Percentiles rank a stretch among this genome's conserved stretches.
Conservation (phyloP, 1,140 invertebrate genomes). For the Heterodera schachtii region DNA sequence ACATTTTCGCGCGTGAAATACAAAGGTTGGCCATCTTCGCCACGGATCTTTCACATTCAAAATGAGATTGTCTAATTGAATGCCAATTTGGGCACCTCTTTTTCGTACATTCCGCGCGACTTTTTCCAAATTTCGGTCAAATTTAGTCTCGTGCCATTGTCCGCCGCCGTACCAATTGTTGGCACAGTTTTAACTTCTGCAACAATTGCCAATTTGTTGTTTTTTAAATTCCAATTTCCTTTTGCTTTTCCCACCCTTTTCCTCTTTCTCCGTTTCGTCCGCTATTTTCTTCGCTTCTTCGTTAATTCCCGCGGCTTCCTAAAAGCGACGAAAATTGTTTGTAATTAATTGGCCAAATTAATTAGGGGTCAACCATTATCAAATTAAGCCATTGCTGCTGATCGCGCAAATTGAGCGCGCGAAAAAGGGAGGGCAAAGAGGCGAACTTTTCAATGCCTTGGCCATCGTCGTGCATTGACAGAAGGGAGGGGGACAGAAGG, state of each 20-base stretch:
- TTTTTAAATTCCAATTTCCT: not conserved
- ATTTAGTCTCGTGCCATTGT: not conserved
- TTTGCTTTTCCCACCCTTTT: not conserved
- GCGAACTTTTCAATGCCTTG: constrained; percentile 50
- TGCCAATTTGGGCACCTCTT: constrained; percentile 10
- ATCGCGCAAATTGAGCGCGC: constrained; percentile 36
- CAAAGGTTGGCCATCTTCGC: constrained; percentile 33
- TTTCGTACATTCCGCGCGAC: constrained; percentile 21
- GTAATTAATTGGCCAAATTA: not conserved
- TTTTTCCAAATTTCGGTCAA: constrained; percentile 3
- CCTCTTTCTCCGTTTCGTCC: not conserved
- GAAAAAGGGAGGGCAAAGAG: constrained; percentile 49
- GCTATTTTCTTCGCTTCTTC: constrained; percentile 26
- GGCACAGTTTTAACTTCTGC: not conserved
- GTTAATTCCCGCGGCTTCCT: constrained; percentile 36
- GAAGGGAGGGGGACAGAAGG: constrained; percentile 59
- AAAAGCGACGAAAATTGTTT: not conserved
- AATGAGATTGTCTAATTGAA: not conserved
- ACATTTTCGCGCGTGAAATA: constrained; percentile 51
- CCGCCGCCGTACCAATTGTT: not conserved
- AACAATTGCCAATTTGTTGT: not conserved
- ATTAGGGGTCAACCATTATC: constrained; percentile 28
- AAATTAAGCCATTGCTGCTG: constrained; percentile 56
- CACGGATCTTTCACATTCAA: constrained; percentile 4
- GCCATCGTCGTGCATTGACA: constrained; percentile 61